Base-by-base conservation (phyloP, 1,140 invertebrate species). In the Zeugodacus cucurbitae region DNA sequence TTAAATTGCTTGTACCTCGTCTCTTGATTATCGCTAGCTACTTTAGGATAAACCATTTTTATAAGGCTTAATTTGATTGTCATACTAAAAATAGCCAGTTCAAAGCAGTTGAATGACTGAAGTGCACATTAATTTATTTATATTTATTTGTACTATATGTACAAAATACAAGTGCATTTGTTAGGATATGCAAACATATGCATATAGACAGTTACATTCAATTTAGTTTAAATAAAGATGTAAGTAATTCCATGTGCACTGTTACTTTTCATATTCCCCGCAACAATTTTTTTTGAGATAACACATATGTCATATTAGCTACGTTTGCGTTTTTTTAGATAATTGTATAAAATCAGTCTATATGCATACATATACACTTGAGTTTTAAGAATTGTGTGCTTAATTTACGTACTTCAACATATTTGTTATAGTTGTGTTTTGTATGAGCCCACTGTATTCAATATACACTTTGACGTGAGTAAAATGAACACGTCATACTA, bases 81-180 rank as follows among this genome's bases (percentile, higher is more conserved):
- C 41, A n/a, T 82, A 82, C 74, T 82, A 82, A 82, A 82, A 82
- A 82, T 82, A 82, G 74, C 74, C 41, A 48, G 74, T 82, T 82
- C n/a, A 48, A 82, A 74, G 37, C 41, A 82, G 74, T 82, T 82
- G 41, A 82, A 82, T 82, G 44, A 78, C 32, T 41, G 29, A 37
- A 54, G 48, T 54, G 20, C 10, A 54, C 48, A 54, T 54, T 54
- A 20, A 54, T 54, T 54, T 54, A 54, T 32, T 26, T 17, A 70
- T 20, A 11, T 34, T 34, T 5, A 37, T 70, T 10, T 32, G 1
- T 32, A 32, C 2, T 64, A 67, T 67, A 34, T 29, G 34, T 67
- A 34, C 32, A 67, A 8, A 32, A 67, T 67, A 34, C 64, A 11
- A 17, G 7, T 10, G 29, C 32, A 67, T 29, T 67, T 14, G 64